Base-by-base conservation (phyloP, 2,113 vertebrate species). In the Muscicapa adusta region DNA sequence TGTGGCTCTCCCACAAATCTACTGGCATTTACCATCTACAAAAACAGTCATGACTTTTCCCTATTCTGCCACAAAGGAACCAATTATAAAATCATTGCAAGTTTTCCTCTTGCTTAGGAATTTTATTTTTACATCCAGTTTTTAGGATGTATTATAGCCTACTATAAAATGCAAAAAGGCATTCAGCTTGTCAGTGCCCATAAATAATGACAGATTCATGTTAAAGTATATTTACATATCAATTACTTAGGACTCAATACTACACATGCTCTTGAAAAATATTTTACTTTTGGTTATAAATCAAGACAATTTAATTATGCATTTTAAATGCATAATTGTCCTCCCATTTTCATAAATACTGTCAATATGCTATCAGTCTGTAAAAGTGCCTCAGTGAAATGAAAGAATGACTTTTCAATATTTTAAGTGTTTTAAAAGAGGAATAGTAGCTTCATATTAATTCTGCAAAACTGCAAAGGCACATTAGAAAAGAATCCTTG, bases 321-420 rank as follows among this genome's bases (percentile, higher is more conserved):
- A 85, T 78, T 93, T 94, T 50, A 86, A 94, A 78, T 78, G 65
- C 67, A 40, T 61, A 94, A 89, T 71, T 95, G 67, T 66, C n/a
- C 45, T 90, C 57, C n/a, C 71, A 56, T 81, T 93, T 80, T 90
- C 83, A 96, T 93, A 96, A 97, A 95, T 58, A 51, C 47, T 85
- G 88, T 66, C 54, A 81, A 91, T 87, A 73, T 15, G 89, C 42
- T 89, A 77, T 72, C 85, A 84, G 85, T 91, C 50, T 87, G 85
- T 79, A 91, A 71, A 95, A 86, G 77, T 48, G 36, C 40, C 72
- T 53, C 29, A 31, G 5, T 38, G 79, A 88, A 93, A 94, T 54
- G 68, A 84, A 85, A 80, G 65, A 65, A 85, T 72, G 61, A 23
- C 63, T 93, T 97, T 89, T 80, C 77, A 89, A 45, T 34, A 53